A percentile compares a stretch with the other conserved stretches of the same genome.
These are phyloP conservation scores for Garra rufa DNA, from an alignment of 2,113 vertebrate species.

Conservation along the genomic window DNA sequence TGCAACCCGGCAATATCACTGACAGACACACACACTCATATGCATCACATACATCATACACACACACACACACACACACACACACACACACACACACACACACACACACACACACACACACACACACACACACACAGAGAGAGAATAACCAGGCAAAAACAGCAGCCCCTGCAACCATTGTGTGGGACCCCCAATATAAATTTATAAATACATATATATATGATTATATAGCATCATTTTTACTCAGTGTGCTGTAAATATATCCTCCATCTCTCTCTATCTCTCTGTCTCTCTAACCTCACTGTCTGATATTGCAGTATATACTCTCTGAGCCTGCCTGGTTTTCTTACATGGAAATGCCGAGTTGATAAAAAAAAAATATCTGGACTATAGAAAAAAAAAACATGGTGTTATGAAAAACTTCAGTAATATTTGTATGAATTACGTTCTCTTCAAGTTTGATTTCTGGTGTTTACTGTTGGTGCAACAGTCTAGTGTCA, in stretches of 20 bases:
- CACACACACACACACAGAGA: constrained; percentile 24
- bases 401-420: constrained; percentile 69
- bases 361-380: constrained; percentile 60
- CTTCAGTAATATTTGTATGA: constrained; percentile 76
- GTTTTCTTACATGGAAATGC: constrained; percentile 78
- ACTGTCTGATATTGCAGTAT: constrained; percentile 73
- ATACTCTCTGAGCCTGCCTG: constrained; percentile 79
- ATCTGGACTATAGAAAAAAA: constrained; percentile 62
- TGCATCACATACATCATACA: constrained; percentile 1
- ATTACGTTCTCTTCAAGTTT: constrained; percentile 56
- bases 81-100: constrained; percentile 11
- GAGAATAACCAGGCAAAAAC: constrained; percentile 47
- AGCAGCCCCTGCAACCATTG: constrained; percentile 62
- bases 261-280: constrained; percentile 55
- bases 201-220: constrained; percentile 78
- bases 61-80: background rate
- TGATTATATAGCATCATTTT: constrained; percentile 82
- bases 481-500: constrained; percentile 73
- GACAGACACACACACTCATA: constrained; percentile 3
- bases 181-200: constrained; percentile 72
- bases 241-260: constrained; percentile 83
- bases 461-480: constrained; percentile 68
- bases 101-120: background rate
- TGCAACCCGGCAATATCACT: constrained; percentile 9
- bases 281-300: constrained; percentile 48